phyloP scores from a whole-genome alignment of 2,113 vertebrate species.

The Tinamus guttatus region DNA sequence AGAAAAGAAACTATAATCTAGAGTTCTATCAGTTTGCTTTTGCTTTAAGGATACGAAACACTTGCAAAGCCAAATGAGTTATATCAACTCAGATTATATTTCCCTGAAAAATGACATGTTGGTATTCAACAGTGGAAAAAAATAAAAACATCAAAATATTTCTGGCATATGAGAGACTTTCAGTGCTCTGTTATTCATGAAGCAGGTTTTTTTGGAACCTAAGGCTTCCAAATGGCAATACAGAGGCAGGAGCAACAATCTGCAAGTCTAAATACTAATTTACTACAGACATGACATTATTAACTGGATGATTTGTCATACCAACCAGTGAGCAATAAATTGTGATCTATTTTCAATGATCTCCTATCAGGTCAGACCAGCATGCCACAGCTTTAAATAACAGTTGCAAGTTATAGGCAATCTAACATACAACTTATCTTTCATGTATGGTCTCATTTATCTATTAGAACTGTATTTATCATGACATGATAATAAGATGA shows the following conservation, averaged over 20 bases:
- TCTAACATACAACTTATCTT: background rate
- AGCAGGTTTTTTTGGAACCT: slow-evolving; percentile 8
- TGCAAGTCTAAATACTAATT: slow-evolving; percentile 54
- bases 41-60: background rate
- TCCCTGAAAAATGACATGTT: background rate
- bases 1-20: background rate
- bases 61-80: background rate
- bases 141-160: background rate
- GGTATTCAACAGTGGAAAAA: background rate
- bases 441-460: background rate
- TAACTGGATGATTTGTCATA: background rate
- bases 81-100: background rate
- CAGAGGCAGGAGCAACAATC: background rate
- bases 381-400: background rate
- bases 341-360: slow-evolving; percentile 9
- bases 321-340: slow-evolving; percentile 11
- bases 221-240: slow-evolving; percentile 36
- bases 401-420: background rate
- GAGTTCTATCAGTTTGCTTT: background rate
- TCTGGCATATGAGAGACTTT: background rate
- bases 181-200: background rate
- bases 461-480: background rate
- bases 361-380: background rate
- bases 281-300: background rate
- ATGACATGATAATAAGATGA: background rate